A percentile compares a stretch with the other conserved stretches of the same genome.
These are phyloP conservation scores for Chlorodrepanis virens DNA, from an alignment of 2,113 vertebrate species.

Conservation along the genomic window DNA sequence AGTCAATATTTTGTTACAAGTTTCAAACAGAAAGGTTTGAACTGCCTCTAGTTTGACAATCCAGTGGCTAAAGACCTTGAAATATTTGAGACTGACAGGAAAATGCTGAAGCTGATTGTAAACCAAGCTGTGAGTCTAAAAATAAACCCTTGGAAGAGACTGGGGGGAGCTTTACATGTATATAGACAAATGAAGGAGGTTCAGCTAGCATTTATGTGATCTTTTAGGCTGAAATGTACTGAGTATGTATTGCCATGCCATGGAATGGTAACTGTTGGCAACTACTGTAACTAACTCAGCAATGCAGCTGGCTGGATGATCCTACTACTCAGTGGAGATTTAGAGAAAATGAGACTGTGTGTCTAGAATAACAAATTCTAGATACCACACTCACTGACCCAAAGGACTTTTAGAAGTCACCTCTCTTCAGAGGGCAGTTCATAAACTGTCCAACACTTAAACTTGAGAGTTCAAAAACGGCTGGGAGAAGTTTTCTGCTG, in stretches of 20 bases:
- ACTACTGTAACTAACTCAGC: not conserved
- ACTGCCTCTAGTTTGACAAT: not conserved
- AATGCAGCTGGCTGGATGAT: not conserved
- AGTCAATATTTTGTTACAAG: not conserved
- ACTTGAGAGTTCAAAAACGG: not conserved
- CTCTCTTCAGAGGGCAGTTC: not conserved
- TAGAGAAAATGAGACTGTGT: not conserved
- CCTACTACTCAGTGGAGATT: not conserved
- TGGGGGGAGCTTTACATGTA: not conserved
- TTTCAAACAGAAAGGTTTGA: not conserved
- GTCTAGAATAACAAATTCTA: not conserved
- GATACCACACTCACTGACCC: not conserved
- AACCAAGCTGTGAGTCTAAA: not conserved
- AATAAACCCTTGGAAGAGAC: not conserved
- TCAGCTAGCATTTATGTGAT: not conserved
- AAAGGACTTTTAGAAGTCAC: not conserved
- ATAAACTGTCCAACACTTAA: not conserved
- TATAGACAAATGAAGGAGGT: not conserved
- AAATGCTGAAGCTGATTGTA: not conserved
- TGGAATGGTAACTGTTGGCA: not conserved
- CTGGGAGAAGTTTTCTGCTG: not conserved
- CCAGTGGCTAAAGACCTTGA: not conserved
- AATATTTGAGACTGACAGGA: not conserved
- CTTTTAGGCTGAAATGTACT: not conserved
- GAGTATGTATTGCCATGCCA: not conserved